Base-by-base conservation (phyloP, 2,888 invertebrate genomes). In the Notodonta dromedarius region DNA sequence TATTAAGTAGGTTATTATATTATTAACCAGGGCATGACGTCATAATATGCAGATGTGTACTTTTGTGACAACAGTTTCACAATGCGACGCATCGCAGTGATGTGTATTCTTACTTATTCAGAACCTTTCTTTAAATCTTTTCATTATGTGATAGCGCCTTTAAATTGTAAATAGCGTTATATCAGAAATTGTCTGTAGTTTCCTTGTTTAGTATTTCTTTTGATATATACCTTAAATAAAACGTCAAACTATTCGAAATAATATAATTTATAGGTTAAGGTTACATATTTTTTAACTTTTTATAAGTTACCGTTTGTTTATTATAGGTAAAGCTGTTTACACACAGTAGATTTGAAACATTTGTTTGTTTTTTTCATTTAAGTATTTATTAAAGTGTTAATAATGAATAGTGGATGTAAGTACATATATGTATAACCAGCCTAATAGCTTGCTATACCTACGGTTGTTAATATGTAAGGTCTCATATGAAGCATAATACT, bases 61-160 rank as follows among this genome's bases (percentile, higher is more conserved):
- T 42, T 42, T 4, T 42, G 42, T 42, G 35, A 11, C 11, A 42
- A 42, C 4, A 11, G 11, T 42, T 42, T 42, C 12, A 42, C 42
- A 42, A 11, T 2, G 8, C 0, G 4, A 35, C 24, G 9, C 51
- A 51, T 14, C 4, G 51, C 9, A 54, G 39, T 44, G 24, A 42
- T 56, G 44, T 42, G 44, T 56, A 5, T 16, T 13, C 5, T 2
- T 44, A 35, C 24, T 7, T 40, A 55, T 55, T 7, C 2, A 4
- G 7, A 55, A 53, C 5, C 71, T 79, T 78, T 71, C 24, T 78
- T 82, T 85, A 70, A 78, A 81, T 74, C 74, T 80, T 84, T 78
- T 86, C 73, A 85, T 85, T 88, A 89, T 90, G 88, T 90, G 88
- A 90, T 89, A 89, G 84, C 79, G 80, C 79, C 77, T 86, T 82